These are phyloP conservation scores for Liolophura sinensis DNA, from an alignment of 1,140 invertebrate genomes.

Conservation along the genomic window DNA sequence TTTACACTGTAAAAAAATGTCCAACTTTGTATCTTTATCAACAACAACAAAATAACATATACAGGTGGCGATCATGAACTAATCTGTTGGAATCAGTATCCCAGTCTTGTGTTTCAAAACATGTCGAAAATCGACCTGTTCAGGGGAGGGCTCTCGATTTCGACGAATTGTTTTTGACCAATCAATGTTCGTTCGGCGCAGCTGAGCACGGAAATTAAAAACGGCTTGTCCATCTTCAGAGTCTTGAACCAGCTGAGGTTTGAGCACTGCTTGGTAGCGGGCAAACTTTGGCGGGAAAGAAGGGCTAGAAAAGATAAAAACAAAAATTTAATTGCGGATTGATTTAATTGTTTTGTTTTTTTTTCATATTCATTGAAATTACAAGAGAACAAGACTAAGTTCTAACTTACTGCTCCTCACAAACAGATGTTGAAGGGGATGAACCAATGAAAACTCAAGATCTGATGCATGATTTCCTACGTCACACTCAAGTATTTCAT, in stretches of 20 bases:
- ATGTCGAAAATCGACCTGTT: constrained; percentile 30
- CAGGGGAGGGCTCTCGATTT: constrained; percentile 8
- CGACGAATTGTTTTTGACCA: constrained; percentile 9
- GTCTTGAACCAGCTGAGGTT: not conserved
- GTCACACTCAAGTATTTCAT: too few relatives aligned
- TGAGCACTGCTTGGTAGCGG: constrained; percentile 6
- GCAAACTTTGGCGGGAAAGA: too few relatives aligned
- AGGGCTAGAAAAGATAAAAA: constrained; percentile 8
- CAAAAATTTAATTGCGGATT: not conserved
- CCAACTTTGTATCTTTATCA: too few relatives aligned
- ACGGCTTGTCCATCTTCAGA: constrained; percentile 7
- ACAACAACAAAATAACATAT: too few relatives aligned
- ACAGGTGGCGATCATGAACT: too few relatives aligned
- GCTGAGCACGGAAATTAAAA: constrained; percentile 14
- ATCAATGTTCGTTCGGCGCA: constrained; percentile 31
- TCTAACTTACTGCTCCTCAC: too few relatives aligned
- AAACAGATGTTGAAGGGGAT: too few relatives aligned
- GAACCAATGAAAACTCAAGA: too few relatives aligned
- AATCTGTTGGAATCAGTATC: too few relatives aligned
- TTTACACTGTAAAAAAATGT: too few relatives aligned
- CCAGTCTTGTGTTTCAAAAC: constrained; percentile 14
- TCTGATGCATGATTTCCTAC: too few relatives aligned
- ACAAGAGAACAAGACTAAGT: too few relatives aligned
- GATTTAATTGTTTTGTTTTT: not conserved
- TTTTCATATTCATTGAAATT: not conserved